Conservation (phyloP, 2,888 invertebrate species). For the Agrotis puta region DNA sequence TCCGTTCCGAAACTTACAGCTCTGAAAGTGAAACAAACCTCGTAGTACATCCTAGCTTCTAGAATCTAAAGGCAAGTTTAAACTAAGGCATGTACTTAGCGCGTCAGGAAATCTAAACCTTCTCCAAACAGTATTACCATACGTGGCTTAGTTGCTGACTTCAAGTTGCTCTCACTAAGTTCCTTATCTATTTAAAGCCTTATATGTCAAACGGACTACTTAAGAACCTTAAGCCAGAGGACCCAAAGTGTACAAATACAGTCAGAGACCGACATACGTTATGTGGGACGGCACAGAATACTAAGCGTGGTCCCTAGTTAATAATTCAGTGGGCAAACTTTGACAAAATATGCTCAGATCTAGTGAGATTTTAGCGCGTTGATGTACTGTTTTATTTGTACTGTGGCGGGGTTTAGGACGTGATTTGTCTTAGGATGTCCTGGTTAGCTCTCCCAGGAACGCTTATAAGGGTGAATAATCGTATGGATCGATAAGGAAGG, state of each 20-base stretch:
- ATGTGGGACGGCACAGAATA: slow-evolving; percentile 40
- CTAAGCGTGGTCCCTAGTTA: slow-evolving; percentile 48
- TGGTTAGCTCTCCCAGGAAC: background rate
- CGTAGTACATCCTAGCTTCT: background rate
- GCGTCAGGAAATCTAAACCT: slow-evolving; percentile 25
- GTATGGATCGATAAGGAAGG: background rate
- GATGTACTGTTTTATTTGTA: slow-evolving; percentile 36
- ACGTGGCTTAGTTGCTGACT: slow-evolving; percentile 18
- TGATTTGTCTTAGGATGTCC: slow-evolving; percentile 15
- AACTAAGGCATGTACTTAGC: slow-evolving; percentile 1
- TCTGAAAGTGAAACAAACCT: background rate
- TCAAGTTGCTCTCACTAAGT: slow-evolving; percentile 31
- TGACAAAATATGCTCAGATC: slow-evolving; percentile 51
- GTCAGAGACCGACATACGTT: slow-evolving; percentile 52
- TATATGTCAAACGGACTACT: slow-evolving; percentile 58
- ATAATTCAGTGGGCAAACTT: slow-evolving; percentile 55
- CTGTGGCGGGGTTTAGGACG: slow-evolving; percentile 8
- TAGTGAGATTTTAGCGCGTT: slow-evolving; percentile 25
- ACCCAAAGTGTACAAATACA: slow-evolving; percentile 43
- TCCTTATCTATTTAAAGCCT: slow-evolving; percentile 55
- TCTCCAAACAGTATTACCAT: slow-evolving; percentile 29
- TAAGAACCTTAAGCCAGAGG: slow-evolving; percentile 41
- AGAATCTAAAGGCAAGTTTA: slow-evolving; percentile 27
- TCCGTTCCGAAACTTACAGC: too few relatives aligned
- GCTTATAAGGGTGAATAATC: background rate